These are phyloP conservation scores for Thaleichthys pacificus DNA, from an alignment of 2,797 vertebrate species.

Conservation along the genomic window DNA sequence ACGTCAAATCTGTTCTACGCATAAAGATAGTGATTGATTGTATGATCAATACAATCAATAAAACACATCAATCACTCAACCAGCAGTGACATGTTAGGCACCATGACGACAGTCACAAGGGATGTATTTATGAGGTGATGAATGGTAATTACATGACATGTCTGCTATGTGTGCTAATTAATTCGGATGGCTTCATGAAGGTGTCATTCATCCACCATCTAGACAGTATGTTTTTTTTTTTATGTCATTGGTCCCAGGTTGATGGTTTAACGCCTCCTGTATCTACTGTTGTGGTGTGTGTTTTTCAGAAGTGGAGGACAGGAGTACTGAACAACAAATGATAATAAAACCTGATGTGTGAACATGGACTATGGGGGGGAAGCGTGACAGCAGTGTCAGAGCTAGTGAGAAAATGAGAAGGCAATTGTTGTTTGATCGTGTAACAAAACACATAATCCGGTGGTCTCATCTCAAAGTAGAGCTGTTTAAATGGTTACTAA, in stretches of 20 bases:
- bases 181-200: neutral
- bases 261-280: constrained; percentile 20
- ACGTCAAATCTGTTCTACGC: neutral
- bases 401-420: too few relatives aligned
- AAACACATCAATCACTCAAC: neutral
- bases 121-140: constrained; percentile 26
- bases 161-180: constrained; percentile 27
- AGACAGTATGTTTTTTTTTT: too few relatives aligned
- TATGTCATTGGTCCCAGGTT: constrained; percentile 19
- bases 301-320: too few relatives aligned
- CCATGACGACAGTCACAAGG: neutral
- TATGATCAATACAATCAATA: neutral
- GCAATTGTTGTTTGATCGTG: too few relatives aligned
- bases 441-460: too few relatives aligned
- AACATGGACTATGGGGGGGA: too few relatives aligned
- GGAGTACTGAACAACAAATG: too few relatives aligned
- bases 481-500: too few relatives aligned
- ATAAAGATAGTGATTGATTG: neutral
- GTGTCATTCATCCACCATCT: too few relatives aligned
- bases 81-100: neutral
- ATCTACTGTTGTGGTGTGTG: neutral
- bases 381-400: too few relatives aligned
- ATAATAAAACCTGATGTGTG: too few relatives aligned
- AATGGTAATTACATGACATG: constrained; percentile 11
- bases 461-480: too few relatives aligned